Evolutionary conservation across 2,888 invertebrate genomes (phyloP).

Genomic region (Standfussiana lucernea): DNA sequence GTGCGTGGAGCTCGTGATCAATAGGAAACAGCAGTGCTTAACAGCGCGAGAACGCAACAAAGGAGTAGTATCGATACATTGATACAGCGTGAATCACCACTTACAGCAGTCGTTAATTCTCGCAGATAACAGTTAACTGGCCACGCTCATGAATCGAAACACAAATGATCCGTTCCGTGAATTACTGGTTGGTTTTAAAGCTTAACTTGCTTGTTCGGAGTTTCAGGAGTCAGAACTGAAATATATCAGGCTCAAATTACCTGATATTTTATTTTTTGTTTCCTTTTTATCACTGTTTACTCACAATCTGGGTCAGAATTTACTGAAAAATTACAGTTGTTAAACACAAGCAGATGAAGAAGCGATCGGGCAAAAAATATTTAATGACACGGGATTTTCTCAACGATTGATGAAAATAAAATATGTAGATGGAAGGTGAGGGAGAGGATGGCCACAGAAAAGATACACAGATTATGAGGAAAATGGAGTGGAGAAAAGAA

Average conservation of each 20-base stretch:
- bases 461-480: not conserved
- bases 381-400: not conserved
- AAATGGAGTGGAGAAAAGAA: not conserved
- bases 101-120: constrained; percentile 59
- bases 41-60: constrained; percentile 48
- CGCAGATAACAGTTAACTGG: constrained; percentile 58
- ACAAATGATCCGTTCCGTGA: constrained; percentile 60
- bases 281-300: constrained; percentile 11
- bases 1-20: not conserved
- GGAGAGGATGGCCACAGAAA: not conserved
- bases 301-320: not conserved
- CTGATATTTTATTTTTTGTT: constrained; percentile 27
- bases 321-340: constrained; percentile 7
- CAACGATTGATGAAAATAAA: not conserved
- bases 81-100: constrained; percentile 42
- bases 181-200: constrained; percentile 62
- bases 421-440: not conserved
- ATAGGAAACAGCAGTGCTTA: constrained; percentile 23
- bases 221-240: constrained; percentile 31
- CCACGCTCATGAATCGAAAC: constrained; percentile 59
- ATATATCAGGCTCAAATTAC: constrained; percentile 27
- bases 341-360: not conserved
- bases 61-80: constrained; percentile 33
- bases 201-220: constrained; percentile 49
- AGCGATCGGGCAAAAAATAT: not conserved